These are phyloP conservation scores for Abrostola tripartita DNA, from an alignment of 2,888 invertebrate species.

Conservation along the genomic window DNA sequence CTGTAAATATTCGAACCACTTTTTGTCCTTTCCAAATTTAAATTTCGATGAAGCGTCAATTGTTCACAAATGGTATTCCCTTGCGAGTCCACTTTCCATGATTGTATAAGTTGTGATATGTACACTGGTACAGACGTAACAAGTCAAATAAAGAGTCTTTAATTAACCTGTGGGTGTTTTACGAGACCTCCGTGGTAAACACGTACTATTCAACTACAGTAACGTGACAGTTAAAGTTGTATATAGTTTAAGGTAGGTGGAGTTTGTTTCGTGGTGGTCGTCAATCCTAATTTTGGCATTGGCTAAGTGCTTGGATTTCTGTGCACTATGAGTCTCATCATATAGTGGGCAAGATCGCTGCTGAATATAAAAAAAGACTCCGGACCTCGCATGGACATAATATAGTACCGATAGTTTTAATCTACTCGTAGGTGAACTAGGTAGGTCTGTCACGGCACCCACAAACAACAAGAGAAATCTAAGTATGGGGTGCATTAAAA, in stretches of 20 bases:
- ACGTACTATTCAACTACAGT: conserved; percentile 22
- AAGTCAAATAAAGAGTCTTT: conserved; percentile 75
- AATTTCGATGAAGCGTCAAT: conserved; percentile 81
- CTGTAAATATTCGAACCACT: conserved; percentile 80
- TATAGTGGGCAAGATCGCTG: too few relatives aligned
- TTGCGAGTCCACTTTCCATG: conserved; percentile 82
- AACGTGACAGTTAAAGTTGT: conserved; percentile 1
- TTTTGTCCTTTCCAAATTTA: conserved; percentile 84
- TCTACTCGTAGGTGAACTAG: too few relatives aligned
- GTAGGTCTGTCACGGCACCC: conserved; percentile 17
- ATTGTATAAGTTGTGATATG: conserved; percentile 71
- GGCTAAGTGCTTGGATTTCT: neutral
- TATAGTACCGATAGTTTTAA: neutral
- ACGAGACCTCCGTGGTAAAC: conserved; percentile 52
- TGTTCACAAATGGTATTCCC: conserved; percentile 70
- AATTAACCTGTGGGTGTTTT: conserved; percentile 77
- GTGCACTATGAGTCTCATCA: too few relatives aligned
- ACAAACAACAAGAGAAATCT: conserved; percentile 11
- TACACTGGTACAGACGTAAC: conserved; percentile 61
- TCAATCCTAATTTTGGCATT: conserved; percentile 20
- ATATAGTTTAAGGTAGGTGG: neutral
- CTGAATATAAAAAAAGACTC: too few relatives aligned
- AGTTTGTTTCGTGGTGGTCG: neutral
- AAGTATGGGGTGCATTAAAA: conserved; percentile 3
- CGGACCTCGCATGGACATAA: neutral